Percentiles rank a stretch among this genome's conserved stretches.
Evolutionary conservation across 1,140 invertebrate genomes (phyloP).

Genomic region (Notospermus geniculatus): DNA sequence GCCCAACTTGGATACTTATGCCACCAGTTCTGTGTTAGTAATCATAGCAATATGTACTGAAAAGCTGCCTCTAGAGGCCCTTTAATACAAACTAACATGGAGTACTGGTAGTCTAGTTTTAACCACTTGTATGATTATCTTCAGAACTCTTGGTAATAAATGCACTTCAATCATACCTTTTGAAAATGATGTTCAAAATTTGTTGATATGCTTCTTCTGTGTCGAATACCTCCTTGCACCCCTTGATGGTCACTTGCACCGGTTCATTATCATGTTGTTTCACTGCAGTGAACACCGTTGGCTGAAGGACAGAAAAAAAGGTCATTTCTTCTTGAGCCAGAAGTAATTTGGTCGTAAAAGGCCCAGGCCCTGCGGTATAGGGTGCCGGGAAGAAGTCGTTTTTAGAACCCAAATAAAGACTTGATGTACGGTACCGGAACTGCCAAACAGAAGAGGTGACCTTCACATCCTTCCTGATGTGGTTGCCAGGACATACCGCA

Average conservation of each 20-base stretch:
- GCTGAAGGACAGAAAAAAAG: constrained; percentile 23
- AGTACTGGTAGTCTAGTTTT: no score
- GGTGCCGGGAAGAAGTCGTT: not conserved
- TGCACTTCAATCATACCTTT: constrained; percentile 28
- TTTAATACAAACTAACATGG: no score
- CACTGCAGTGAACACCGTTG: constrained; percentile 35
- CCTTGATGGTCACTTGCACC: constrained; percentile 37
- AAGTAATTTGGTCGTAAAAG: no score
- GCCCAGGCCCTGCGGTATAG: no score
- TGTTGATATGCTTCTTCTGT: constrained; percentile 32
- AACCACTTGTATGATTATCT: no score
- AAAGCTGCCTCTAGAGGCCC: no score
- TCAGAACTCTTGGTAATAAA: no score
- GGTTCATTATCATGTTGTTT: constrained; percentile 28
- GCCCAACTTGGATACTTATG: no score
- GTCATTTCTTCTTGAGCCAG: not conserved
- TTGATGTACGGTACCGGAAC: not conserved
- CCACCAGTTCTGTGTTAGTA: no score
- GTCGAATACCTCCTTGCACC: constrained; percentile 38
- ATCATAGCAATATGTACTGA: no score
- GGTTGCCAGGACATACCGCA: not conserved
- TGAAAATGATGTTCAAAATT: constrained; percentile 45
- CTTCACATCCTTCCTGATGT: not conserved
- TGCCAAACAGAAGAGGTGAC: not conserved
- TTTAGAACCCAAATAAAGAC: not conserved